Conservation (phyloP, 1,140 invertebrate genomes). For the Plodia interpunctella region DNA sequence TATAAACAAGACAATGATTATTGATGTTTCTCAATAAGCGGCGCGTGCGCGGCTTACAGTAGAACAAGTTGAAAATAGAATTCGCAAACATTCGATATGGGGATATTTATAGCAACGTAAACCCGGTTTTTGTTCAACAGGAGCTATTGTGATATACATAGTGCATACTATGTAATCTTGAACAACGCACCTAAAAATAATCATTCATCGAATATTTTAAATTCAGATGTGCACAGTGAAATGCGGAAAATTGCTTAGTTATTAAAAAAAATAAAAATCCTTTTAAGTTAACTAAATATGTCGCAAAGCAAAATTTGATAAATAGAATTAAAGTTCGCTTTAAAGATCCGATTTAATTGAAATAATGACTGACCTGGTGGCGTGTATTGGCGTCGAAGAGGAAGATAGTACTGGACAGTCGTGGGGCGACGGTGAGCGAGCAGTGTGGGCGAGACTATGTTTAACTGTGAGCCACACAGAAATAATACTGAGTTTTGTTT, state of each 20-base stretch:
- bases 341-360: constrained; percentile 10
- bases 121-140: constrained; percentile 68
- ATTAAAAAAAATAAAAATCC: not conserved
- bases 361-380: constrained; percentile 53
- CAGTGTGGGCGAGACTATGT: constrained; percentile 67
- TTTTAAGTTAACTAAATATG: too few relatives aligned
- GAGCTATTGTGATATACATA: constrained; percentile 52
- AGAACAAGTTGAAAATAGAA: constrained; percentile 69
- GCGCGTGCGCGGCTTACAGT: constrained; percentile 38
- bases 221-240: not conserved
- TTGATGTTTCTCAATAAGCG: constrained; percentile 24
- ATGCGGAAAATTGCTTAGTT: too few relatives aligned
- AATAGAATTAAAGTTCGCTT: constrained; percentile 41
- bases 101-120: constrained; percentile 71
- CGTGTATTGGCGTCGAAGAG: constrained; percentile 56
- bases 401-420: constrained; percentile 54
- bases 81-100: constrained; percentile 73
- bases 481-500: constrained; percentile 72
- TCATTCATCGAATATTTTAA: constrained; percentile 16
- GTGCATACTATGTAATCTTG: constrained; percentile 48
- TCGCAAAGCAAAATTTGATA: constrained; percentile 28
- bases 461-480: constrained; percentile 69
- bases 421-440: constrained; percentile 34
- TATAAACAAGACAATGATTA: constrained; percentile 23
- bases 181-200: constrained; percentile 52